Evolutionary conservation across 2,797 vertebrate genomes (phyloP).

Genomic region (Myotis pilosus): DNA sequence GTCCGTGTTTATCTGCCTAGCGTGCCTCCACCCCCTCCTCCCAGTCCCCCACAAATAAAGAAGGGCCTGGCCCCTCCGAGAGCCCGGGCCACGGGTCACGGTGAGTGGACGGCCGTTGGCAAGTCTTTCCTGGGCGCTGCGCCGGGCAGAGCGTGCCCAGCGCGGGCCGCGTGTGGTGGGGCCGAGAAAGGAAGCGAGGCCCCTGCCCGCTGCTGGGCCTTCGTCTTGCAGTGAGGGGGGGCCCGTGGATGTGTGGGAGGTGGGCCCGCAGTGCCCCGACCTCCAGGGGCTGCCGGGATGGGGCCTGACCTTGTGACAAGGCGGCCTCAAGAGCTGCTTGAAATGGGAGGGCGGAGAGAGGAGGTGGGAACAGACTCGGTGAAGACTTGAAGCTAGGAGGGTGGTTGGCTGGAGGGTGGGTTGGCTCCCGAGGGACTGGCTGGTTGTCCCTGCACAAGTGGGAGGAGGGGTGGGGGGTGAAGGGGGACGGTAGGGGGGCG

Average conservation of each 20-base stretch:
- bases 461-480: constrained; percentile 71
- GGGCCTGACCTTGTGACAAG: too few species aligned
- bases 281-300: not conserved
- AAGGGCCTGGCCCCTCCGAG: not conserved
- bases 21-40: too few species aligned
- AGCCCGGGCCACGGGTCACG: not conserved
- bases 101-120: not conserved
- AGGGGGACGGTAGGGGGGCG: constrained; percentile 76
- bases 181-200: rapidly evolving
- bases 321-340: not conserved
- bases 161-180: not conserved
- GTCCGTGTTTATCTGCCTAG: not conserved
- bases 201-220: not conserved
- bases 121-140: not conserved
- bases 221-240: not conserved
- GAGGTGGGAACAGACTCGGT: not conserved
- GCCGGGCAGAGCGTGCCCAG: not conserved
- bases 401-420: not conserved
- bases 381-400: not conserved
- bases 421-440: not conserved
- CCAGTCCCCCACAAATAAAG: not conserved
- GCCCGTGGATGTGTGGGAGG: rapidly evolving
- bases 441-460: constrained; percentile 18
- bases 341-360: not conserved
- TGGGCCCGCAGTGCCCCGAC: not conserved